These are phyloP conservation scores for Arrhamphus sclerolepis DNA, from an alignment of 2,797 vertebrate species.

Conservation along the genomic window DNA sequence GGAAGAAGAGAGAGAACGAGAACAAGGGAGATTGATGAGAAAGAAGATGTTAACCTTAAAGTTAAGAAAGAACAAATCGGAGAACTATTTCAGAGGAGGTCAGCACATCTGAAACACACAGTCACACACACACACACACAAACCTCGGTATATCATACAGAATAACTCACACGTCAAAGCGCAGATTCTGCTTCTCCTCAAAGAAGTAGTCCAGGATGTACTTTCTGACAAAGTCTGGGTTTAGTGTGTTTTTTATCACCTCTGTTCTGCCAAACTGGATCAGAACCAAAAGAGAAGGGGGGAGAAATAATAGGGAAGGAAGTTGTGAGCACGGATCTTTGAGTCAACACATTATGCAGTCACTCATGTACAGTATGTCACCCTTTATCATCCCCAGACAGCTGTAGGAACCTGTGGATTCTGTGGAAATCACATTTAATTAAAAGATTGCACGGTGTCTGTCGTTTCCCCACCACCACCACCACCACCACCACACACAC, in stretches of 20 bases:
- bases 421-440: slow-evolving; percentile 50
- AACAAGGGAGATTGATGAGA: slow-evolving; percentile 19
- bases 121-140: slow-evolving; percentile 18
- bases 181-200: slow-evolving; percentile 96
- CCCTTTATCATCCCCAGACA: slow-evolving; percentile 11
- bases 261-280: slow-evolving; percentile 93
- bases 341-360: slow-evolving; percentile 25
- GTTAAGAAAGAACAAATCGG: slow-evolving; percentile 34
- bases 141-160: slow-evolving; percentile 50
- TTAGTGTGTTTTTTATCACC: slow-evolving; percentile 95
- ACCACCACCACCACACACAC: too few species aligned
- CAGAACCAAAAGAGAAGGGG: slow-evolving; percentile 35
- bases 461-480: too few species aligned
- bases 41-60: slow-evolving; percentile 32
- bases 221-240: slow-evolving; percentile 95
- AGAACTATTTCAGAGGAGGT: slow-evolving; percentile 25
- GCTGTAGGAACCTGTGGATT: slow-evolving; percentile 32
- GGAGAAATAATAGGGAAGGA: slow-evolving; percentile 9
- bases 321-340: slow-evolving; percentile 26
- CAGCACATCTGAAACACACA: slow-evolving; percentile 24
- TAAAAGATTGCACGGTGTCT: slow-evolving; percentile 37
- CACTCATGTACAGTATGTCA: slow-evolving; percentile 14
- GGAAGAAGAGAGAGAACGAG: slow-evolving; percentile 22
- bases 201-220: slow-evolving; percentile 96
- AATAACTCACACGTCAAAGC: slow-evolving; percentile 93